phyloP scores from a whole-genome alignment of 2,888 invertebrate genomes.

The Caenorhabditis parvicauda region DNA sequence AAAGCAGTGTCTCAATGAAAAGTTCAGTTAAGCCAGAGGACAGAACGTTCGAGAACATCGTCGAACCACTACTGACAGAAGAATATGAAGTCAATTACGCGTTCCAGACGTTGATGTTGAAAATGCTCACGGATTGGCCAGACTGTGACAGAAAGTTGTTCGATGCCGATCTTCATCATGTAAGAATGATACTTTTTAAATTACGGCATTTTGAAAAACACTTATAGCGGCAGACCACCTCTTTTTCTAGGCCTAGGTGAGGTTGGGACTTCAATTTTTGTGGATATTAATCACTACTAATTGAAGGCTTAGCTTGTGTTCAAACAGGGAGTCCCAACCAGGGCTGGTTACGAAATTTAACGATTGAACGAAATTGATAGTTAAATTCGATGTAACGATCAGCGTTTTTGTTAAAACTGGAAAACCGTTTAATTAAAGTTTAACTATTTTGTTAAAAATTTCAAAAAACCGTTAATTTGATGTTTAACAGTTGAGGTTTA shows the following conservation, averaged over 20 bases:
- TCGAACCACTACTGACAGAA: conserved; percentile 54
- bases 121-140: conserved; percentile 62
- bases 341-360: too few relatives aligned
- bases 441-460: too few relatives aligned
- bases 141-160: conserved; percentile 48
- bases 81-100: conserved; percentile 58
- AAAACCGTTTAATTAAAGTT: too few relatives aligned
- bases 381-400: too few relatives aligned
- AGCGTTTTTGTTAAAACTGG: too few relatives aligned
- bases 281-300: background rate
- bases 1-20: background rate
- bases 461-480: too few relatives aligned
- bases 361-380: too few relatives aligned
- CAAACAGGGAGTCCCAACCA: too few relatives aligned
- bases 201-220: background rate
- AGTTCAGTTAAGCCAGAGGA: conserved; percentile 31
- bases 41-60: conserved; percentile 52
- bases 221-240: too few relatives aligned
- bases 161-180: conserved; percentile 54
- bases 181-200: conserved; percentile 13
- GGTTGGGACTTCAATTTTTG: background rate
- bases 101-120: conserved; percentile 56
- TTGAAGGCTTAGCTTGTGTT: too few relatives aligned
- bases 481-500: too few relatives aligned
- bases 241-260: too few relatives aligned